phyloP scores from a whole-genome alignment of 2,888 invertebrate species.

The Brachypalpus laphriformis region DNA sequence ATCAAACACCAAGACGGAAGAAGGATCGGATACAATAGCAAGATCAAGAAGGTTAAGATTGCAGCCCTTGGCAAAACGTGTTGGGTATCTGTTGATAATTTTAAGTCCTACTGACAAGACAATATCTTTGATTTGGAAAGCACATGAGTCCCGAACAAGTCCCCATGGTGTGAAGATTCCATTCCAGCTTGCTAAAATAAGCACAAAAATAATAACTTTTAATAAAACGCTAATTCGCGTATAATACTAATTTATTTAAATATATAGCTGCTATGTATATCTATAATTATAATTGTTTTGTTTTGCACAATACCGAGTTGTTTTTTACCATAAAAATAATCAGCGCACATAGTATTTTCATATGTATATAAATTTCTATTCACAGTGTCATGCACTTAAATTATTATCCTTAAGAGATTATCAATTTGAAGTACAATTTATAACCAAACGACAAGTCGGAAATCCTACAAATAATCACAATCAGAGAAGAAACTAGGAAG shows the following conservation, averaged over 20 bases:
- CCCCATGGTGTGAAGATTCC: no score
- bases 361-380: constrained; percentile 31
- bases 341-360: constrained; percentile 5
- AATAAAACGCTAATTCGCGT: constrained; percentile 48
- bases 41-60: no score
- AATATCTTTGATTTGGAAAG: no score
- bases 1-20: no score
- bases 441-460: constrained; percentile 33
- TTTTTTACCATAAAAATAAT: constrained; percentile 35
- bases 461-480: constrained; percentile 59
- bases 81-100: no score
- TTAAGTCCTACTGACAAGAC: no score
- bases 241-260: constrained; percentile 64
- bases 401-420: constrained; percentile 45
- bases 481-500: constrained; percentile 58
- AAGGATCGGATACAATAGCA: no score
- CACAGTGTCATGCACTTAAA: constrained; percentile 53
- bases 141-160: no score
- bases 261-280: constrained; percentile 47
- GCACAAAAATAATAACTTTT: no score
- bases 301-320: constrained; percentile 53
- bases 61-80: no score
- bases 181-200: no score
- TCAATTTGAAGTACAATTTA: constrained; percentile 22
- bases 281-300: constrained; percentile 38